Conservation (phyloP, 2,888 invertebrate species). For the Koerneria pararmatus region DNA sequence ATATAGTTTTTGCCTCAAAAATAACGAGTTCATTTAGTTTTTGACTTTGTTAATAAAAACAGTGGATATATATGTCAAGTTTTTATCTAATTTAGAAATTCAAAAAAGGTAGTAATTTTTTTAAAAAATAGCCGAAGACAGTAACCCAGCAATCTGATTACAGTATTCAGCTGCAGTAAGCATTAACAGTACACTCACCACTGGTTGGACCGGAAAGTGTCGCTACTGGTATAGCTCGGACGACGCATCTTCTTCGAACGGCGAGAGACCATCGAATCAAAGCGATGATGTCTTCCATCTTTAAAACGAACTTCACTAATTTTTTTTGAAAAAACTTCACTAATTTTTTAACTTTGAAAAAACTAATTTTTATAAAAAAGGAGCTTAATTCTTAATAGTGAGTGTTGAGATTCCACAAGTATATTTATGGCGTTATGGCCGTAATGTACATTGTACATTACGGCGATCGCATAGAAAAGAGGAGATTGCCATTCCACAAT, state of each 20-base stretch:
- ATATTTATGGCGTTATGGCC: background rate
- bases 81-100: too few species aligned
- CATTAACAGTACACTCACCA: slow-evolving; percentile 26
- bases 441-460: background rate
- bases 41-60: slow-evolving; percentile 23
- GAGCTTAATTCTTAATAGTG: background rate
- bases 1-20: slow-evolving; percentile 35
- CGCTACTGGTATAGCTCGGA: slow-evolving; percentile 48
- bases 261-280: slow-evolving; percentile 50
- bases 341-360: slow-evolving; percentile 1
- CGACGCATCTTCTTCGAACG: slow-evolving; percentile 44
- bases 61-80: slow-evolving; percentile 28
- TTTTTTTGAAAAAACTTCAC: background rate
- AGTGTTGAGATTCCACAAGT: background rate
- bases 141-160: too few species aligned
- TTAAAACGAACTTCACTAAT: background rate
- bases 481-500: slow-evolving; percentile 57
- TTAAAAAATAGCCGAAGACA: too few species aligned
- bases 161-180: too few species aligned
- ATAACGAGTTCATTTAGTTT: slow-evolving; percentile 1
- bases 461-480: slow-evolving; percentile 43
- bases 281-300: slow-evolving; percentile 55
- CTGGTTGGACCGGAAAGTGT: slow-evolving; percentile 47
- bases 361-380: background rate
- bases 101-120: too few species aligned